Base-by-base conservation (phyloP, 1,140 invertebrate species). In the Papilio machaon region DNA sequence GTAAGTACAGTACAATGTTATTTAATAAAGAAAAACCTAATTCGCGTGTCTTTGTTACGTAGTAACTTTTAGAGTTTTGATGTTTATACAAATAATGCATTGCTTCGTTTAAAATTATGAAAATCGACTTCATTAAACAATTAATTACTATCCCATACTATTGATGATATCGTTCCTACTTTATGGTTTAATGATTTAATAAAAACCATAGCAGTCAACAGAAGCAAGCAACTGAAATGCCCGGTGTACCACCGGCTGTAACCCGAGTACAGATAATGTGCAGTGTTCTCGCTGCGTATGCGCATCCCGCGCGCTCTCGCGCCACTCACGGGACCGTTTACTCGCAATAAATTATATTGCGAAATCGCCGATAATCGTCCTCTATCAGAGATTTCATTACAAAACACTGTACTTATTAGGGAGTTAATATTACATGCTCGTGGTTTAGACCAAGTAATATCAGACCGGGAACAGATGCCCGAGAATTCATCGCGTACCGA, bases 211-310 rank as follows among this genome's bases (percentile, higher is more conserved):
- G 52, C 75, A 23, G 30, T 73, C 17, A 73, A 17, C 17, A 47
- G 64, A 46, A 73, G 23, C 13, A 49, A 75, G 54, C 73, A 83
- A 49, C 9, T 13, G 30, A 38, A 64, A 7, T n/a, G 19, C 13
- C 13, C 76, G 79, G 43, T 82, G 79, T 80, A 76, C 60, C 78
- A 47, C 79, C 49, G 49, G 78, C 23, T 67, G 75, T 80, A 23
- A 81, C 43, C 54, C 19, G 73, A 47, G 78, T 80, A 47, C 77
- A 81, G 85, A 88, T 91, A 91, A 91, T 91, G 87, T 87, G 88
- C 84, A 82, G 81, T 86, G 86, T 87, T 88, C 88, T 90, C 89
- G 82, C 79, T 86, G 90, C 87, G 86, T 89, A 83, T 85, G 88
- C 88, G 85, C 88, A 87, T 85, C 86, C 85, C 80, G 81, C 81